Percentiles rank a stretch among this genome's conserved stretches.
Conservation (phyloP, 23 tunicate genomes). For the Halocynthia aurantium region DNA sequence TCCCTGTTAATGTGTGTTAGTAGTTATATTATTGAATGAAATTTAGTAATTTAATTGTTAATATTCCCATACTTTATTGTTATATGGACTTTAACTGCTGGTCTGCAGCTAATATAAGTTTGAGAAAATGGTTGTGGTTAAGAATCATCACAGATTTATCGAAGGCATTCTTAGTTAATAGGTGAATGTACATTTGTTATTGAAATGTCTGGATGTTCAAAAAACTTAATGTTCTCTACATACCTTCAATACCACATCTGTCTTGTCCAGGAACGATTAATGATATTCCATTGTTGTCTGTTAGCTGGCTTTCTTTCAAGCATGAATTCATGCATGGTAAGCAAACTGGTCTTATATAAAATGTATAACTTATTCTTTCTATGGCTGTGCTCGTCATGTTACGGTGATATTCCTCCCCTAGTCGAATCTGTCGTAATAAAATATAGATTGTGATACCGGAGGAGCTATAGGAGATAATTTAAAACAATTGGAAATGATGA, state of each 20-base stretch:
- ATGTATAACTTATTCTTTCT: not conserved
- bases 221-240: too few species aligned
- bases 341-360: not conserved
- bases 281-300: not conserved
- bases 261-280: not conserved
- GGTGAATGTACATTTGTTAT: too few species aligned
- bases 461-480: not conserved
- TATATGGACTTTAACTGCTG: too few species aligned
- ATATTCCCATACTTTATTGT: too few species aligned
- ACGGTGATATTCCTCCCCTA: not conserved
- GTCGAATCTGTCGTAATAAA: not conserved
- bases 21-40: too few species aligned
- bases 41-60: too few species aligned
- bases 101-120: too few species aligned
- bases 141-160: too few species aligned
- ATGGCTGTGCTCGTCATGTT: not conserved
- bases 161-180: too few species aligned
- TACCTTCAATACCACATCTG: not conserved
- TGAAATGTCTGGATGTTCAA: too few species aligned
- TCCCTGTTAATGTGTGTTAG: too few species aligned
- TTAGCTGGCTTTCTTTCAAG: not conserved
- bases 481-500: not conserved
- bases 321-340: slow-evolving; percentile 1
- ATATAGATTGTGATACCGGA: not conserved
- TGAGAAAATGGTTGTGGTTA: too few species aligned